Percentiles rank a stretch among this genome's conserved stretches.
These are phyloP conservation scores for Psittacara wagleri DNA, from an alignment of 2,113 vertebrate genomes.

Conservation along the genomic window DNA sequence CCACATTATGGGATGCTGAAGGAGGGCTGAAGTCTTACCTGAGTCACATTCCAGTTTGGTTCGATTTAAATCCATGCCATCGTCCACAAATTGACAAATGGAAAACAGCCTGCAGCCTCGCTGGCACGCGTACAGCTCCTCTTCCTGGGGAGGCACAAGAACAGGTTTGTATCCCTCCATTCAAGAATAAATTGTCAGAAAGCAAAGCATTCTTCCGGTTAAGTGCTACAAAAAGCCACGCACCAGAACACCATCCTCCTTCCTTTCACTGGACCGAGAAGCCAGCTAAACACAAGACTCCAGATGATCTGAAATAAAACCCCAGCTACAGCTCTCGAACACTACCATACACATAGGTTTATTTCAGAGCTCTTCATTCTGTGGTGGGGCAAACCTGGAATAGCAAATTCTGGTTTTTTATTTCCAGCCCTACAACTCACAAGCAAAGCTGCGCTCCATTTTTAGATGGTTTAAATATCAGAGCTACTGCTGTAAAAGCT, in stretches of 20 bases:
- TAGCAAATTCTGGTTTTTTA: neutral
- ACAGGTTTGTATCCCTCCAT: conserved; percentile 28
- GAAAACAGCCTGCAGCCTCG: conserved; percentile 96
- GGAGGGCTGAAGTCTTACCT: conserved; percentile 76
- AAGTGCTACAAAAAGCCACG: neutral
- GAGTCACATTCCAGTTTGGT: conserved; percentile 94
- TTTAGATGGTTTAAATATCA: neutral
- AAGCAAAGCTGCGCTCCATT: neutral
- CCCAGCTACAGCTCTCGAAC: neutral
- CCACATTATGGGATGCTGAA: neutral
- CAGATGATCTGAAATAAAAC: neutral
- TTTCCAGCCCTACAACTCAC: neutral
- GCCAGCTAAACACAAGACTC: neutral
- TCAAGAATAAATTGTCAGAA: neutral
- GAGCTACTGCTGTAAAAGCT: neutral
- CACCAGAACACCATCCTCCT: neutral
- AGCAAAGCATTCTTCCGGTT: neutral
- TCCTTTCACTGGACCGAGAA: neutral
- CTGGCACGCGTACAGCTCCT: conserved; percentile 93
- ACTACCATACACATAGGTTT: neutral
- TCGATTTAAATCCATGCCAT: conserved; percentile 88
- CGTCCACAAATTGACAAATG: conserved; percentile 96
- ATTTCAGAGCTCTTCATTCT: neutral
- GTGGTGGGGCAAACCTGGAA: neutral
- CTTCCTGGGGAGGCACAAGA: conserved; percentile 81